phyloP scores from a whole-genome alignment of 2,888 invertebrate genomes.

The Euphydryas editha region DNA sequence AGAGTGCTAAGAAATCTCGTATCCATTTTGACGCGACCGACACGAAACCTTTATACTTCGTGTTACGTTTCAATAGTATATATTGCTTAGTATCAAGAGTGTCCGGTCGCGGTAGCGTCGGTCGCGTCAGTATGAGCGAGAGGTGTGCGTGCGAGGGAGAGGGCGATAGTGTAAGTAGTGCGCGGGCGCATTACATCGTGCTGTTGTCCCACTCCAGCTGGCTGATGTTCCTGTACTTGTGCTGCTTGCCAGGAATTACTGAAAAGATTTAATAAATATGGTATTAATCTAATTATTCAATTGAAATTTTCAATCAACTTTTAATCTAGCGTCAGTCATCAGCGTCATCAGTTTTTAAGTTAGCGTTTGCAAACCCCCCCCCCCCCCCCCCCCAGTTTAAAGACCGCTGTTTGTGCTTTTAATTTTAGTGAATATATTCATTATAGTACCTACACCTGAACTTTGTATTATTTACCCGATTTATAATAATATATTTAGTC shows the following conservation, averaged over 20 bases:
- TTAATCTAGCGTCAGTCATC: no score
- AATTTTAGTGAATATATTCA: no score
- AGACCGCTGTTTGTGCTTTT: no score
- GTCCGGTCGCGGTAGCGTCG: background rate
- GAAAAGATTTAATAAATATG: slow-evolving; percentile 21
- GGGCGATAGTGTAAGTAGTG: slow-evolving; percentile 34
- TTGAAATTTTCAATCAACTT: no score
- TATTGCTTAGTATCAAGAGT: background rate
- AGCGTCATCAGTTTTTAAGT: no score
- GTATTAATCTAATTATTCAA: no score
- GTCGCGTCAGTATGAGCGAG: slow-evolving; percentile 44
- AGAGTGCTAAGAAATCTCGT: slow-evolving; percentile 19
- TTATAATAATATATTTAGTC: no score
- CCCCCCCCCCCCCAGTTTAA: no score
- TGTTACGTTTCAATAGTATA: no score
- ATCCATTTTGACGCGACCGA: background rate
- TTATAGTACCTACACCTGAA: no score
- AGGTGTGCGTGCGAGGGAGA: slow-evolving; percentile 36
- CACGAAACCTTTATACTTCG: background rate
- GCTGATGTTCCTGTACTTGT: slow-evolving; percentile 89
- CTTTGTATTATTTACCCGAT: no score
- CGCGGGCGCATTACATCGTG: slow-evolving; percentile 89
- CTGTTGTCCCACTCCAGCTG: slow-evolving; percentile 92
- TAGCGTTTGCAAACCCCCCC: no score
- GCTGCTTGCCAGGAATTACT: slow-evolving; percentile 79